These are phyloP conservation scores for Ophion ventricosus DNA, from an alignment of 2,888 invertebrate species.

Conservation along the genomic window DNA sequence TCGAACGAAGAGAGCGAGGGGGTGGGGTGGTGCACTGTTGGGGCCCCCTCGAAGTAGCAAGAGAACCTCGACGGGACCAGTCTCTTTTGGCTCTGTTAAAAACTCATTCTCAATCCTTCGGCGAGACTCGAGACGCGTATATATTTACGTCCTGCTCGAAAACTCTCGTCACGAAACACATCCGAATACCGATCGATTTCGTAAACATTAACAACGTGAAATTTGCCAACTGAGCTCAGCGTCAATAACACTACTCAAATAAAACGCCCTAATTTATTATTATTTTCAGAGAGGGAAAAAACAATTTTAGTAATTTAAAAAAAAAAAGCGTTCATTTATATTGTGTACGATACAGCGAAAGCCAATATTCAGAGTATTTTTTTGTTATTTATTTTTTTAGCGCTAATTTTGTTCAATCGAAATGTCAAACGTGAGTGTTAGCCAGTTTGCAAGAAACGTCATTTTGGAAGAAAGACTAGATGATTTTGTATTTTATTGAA, in stretches of 20 bases:
- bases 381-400: no score
- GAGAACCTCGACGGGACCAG: constrained; percentile 53
- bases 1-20: constrained; percentile 35
- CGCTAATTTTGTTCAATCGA: no score
- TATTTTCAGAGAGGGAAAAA: neutral
- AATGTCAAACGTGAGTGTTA: no score
- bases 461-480: no score
- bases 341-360: no score
- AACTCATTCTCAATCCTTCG: constrained; percentile 50
- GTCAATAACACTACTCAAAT: neutral
- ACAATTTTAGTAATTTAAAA: no score
- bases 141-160: constrained; percentile 41
- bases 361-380: no score
- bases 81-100: constrained; percentile 39
- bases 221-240: no score
- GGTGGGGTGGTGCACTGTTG: constrained; percentile 48
- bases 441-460: no score
- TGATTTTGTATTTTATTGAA: no score
- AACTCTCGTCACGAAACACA: constrained; percentile 23
- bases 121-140: constrained; percentile 41
- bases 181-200: neutral
- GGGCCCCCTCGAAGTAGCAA: constrained; percentile 60
- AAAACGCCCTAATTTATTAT: neutral
- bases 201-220: neutral
- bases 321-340: no score